A percentile compares a stretch with the other conserved stretches of the same genome.
phyloP scores from a whole-genome alignment of 2,888 invertebrate species.

The Trichopria drosophilae region DNA sequence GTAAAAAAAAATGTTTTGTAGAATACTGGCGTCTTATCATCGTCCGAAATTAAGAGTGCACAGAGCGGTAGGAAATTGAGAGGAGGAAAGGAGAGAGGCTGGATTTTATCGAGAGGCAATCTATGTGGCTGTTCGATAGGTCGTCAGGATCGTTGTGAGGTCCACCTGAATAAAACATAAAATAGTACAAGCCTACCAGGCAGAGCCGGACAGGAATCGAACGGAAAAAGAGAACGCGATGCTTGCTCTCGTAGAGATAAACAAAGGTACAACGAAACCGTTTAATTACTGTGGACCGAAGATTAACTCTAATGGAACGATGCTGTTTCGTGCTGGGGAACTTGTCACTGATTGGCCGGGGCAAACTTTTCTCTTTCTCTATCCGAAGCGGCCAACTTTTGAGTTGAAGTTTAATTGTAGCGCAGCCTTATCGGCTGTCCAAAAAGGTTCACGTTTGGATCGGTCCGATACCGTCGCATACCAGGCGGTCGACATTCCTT shows the following conservation, averaged over 20 bases:
- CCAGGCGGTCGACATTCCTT: constrained; percentile 29
- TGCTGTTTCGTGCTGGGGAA: constrained; percentile 41
- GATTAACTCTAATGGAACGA: constrained; percentile 56
- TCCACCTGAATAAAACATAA: constrained; percentile 34
- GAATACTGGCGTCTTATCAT: no score
- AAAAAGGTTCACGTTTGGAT: constrained; percentile 4
- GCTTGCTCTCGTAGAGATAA: constrained; percentile 38
- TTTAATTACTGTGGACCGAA: constrained; percentile 51
- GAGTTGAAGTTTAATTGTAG: constrained; percentile 31
- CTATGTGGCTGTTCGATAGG: not conserved
- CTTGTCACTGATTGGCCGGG: constrained; percentile 34
- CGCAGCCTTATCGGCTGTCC: constrained; percentile 34
- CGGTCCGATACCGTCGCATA: constrained; percentile 25
- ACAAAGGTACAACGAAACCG: constrained; percentile 52
- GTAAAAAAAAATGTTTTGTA: no score
- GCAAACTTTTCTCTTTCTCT: constrained; percentile 26
- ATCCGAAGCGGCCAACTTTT: not conserved
- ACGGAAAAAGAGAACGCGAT: constrained; percentile 27
- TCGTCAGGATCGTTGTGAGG: constrained; percentile 30
- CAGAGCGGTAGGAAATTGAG: no score
- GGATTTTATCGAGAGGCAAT: constrained; percentile 33
- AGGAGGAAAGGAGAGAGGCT: constrained; percentile 34
- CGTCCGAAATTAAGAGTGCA: no score
- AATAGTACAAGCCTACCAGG: constrained; percentile 36
- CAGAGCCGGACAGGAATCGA: constrained; percentile 12